Percentiles rank a stretch among this genome's conserved stretches.
These are phyloP conservation scores for Conopomorpha cramerella DNA, from an alignment of 1,140 invertebrate species.

Conservation along the genomic window DNA sequence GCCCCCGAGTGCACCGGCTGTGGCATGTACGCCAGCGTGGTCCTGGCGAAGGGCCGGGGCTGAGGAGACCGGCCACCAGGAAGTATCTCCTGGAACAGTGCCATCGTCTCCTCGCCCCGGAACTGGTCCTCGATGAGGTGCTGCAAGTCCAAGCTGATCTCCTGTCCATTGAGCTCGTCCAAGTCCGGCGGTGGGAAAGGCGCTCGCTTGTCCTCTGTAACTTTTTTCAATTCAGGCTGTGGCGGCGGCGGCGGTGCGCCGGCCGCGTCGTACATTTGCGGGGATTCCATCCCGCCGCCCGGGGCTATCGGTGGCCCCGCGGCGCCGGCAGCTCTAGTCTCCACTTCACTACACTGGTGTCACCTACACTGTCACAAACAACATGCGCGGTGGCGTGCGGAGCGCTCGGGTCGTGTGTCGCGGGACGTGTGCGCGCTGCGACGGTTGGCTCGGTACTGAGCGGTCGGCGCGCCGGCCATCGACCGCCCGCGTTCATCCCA, in stretches of 20 bases:
- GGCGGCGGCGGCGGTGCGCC: conserved; percentile 55
- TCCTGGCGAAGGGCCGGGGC: conserved; percentile 62
- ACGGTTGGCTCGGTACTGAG: conserved; percentile 34
- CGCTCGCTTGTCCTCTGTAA: conserved; percentile 50
- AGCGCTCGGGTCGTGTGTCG: conserved; percentile 2
- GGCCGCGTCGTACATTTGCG: conserved; percentile 72
- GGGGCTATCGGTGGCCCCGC: conserved; percentile 45
- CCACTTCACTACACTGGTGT: conserved; percentile 49
- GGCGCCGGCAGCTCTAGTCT: conserved; percentile 45
- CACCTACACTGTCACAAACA: conserved; percentile 43
- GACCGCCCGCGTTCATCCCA: conserved; percentile 14
- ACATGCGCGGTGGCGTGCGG: conserved; percentile 63
- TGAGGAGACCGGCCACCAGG: conserved; percentile 63
- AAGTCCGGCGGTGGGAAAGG: conserved; percentile 77
- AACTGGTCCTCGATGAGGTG: conserved; percentile 91
- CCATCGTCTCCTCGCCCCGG: conserved; percentile 69
- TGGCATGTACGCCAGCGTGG: conserved; percentile 84
- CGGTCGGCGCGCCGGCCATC: conserved; percentile 41
- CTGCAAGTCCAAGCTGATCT: conserved; percentile 86
- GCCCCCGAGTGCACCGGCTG: conserved; percentile 85
- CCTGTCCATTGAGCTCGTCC: conserved; percentile 84
- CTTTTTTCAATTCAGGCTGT: conserved; percentile 55
- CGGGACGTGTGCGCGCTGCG: conserved; percentile 23
- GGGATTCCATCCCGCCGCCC: conserved; percentile 68
- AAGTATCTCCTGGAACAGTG: conserved; percentile 79